Percentiles rank a stretch among this genome's conserved stretches.
Conservation (phyloP, 2,113 vertebrate species). For the Tricholaema leucomelas region DNA sequence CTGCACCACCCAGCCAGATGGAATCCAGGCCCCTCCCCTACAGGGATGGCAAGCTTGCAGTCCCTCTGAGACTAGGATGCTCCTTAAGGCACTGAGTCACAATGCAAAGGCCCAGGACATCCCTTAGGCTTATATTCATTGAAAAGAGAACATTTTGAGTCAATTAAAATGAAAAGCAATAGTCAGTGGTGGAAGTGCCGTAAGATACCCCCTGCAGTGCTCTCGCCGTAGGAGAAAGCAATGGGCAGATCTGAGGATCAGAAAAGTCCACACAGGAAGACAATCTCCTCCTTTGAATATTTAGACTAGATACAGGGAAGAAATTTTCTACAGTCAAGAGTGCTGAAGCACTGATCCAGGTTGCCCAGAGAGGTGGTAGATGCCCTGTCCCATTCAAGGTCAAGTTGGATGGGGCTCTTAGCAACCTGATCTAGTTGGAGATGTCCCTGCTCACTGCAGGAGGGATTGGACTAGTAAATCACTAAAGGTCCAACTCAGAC, state of each 20-base stretch:
- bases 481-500: too few relatives aligned
- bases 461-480: too few relatives aligned
- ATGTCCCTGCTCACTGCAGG: too few relatives aligned
- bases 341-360: too few relatives aligned
- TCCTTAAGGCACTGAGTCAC: background rate
- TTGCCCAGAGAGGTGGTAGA: too few relatives aligned
- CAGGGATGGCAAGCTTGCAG: background rate
- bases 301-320: too few relatives aligned
- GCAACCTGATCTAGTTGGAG: too few relatives aligned
- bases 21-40: background rate
- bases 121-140: background rate
- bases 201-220: background rate
- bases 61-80: background rate
- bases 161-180: constrained; percentile 5
- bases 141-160: background rate
- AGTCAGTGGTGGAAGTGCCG: background rate
- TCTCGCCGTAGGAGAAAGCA: background rate
- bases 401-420: too few relatives aligned
- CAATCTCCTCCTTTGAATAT: background rate
- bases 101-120: background rate
- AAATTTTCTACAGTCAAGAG: too few relatives aligned
- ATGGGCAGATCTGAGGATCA: background rate
- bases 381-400: too few relatives aligned
- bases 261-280: background rate
- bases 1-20: background rate